phyloP scores from a whole-genome alignment of 2,888 invertebrate genomes.

The Phytoseiulus persimilis region DNA sequence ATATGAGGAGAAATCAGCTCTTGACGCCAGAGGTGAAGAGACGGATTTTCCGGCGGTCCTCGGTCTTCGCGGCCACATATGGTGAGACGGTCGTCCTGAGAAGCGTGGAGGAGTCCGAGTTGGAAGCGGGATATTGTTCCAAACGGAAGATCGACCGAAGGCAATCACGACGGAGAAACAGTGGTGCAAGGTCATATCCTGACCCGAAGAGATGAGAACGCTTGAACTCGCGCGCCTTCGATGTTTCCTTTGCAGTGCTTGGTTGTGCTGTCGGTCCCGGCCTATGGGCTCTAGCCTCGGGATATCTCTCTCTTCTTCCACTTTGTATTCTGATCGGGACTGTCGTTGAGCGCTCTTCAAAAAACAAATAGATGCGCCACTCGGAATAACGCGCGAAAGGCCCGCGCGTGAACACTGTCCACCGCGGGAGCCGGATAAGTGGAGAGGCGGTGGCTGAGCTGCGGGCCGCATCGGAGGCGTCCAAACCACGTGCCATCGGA shows the following conservation, averaged over 20 bases:
- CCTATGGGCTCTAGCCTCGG: background rate
- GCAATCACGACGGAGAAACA: background rate
- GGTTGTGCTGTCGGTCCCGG: background rate
- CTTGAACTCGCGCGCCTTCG: background rate
- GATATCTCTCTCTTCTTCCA: background rate
- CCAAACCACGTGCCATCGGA: background rate
- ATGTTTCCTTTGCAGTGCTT: background rate
- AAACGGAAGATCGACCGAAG: too few relatives aligned
- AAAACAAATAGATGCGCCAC: background rate
- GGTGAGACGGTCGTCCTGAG: too few relatives aligned
- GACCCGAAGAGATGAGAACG: background rate
- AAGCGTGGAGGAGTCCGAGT: too few relatives aligned
- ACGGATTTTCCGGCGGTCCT: too few relatives aligned
- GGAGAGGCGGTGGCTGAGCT: background rate
- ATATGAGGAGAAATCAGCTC: too few relatives aligned
- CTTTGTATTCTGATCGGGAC: background rate
- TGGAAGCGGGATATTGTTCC: too few relatives aligned
- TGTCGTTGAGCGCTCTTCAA: background rate
- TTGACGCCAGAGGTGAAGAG: too few relatives aligned
- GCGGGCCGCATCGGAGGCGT: background rate
- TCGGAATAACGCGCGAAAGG: background rate
- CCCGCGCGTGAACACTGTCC: background rate
- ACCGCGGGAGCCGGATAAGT: background rate
- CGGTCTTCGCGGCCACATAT: too few relatives aligned
- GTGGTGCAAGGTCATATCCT: background rate